Evolutionary conservation across 1,140 invertebrate genomes (phyloP), one percentile per base, ranked within the genome.

Genomic region (Meloidogyne chitwoodi): DNA sequence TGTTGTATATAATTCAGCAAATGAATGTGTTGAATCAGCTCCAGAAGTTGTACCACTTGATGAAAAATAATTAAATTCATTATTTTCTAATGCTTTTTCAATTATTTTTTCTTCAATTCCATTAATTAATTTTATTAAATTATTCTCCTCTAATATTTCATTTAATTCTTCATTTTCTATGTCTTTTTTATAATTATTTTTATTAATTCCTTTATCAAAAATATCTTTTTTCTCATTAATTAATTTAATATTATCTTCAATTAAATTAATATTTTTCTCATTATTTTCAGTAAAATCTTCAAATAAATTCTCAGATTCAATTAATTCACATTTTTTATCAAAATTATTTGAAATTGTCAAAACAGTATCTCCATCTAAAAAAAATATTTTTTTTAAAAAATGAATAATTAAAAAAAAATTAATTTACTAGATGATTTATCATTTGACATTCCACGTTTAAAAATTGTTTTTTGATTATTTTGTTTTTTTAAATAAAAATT

Each of bases 301-400:
- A n/a, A n/a, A n/a, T n/a, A n/a, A n/a, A n/a, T 75, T 78, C 78
- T 22, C 26, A 61, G 2, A n/a, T 80, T 29, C 80, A 75, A 34
- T 29, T 19, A 61, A 1, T 31, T 34, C 12, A n/a, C 2, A 79
- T 64, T 69, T 38, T 38, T 62, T 10, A 26, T 44, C 22, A 12
- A 6, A 56, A 56, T 19, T 56, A 56, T 19, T 56, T 56, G 19
- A 56, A 56, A 56, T 56, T 48, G 44, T 48, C 16, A 48, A 19
- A 48, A 48, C 44, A 4, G 44, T 48, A 4, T 48, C 5, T 19
- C 5, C 44, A 41, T 41, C 38, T 41, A 41, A 12, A 41, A n/a
- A n/a, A n/a, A n/a, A n/a, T n/a, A n/a, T n/a, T 41, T 41, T 41
- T 12, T 14, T 14, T 10, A 41, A 41, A 41, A 41, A 12, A 14